phyloP scores from a whole-genome alignment of 2,888 invertebrate species.

The Bruchidius siliquastri region DNA sequence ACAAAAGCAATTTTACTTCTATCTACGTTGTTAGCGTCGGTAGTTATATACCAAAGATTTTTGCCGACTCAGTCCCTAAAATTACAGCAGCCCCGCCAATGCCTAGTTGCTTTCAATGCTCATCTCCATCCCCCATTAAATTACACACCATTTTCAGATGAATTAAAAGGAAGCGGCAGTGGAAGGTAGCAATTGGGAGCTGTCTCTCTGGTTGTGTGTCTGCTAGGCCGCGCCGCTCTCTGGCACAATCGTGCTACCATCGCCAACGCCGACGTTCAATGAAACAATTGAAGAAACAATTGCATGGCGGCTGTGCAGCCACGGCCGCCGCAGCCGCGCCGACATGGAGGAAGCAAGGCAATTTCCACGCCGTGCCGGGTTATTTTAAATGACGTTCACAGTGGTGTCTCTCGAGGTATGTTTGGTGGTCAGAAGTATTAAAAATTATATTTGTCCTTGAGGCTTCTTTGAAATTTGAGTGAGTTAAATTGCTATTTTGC shows the following conservation, averaged over 20 bases:
- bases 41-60: too few relatives aligned
- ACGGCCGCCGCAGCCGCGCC: constrained; percentile 22
- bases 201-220: neutral
- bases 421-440: too few relatives aligned
- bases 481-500: too few relatives aligned
- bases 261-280: constrained; percentile 3
- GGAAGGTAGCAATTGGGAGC: constrained; percentile 1
- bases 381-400: neutral
- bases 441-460: too few relatives aligned
- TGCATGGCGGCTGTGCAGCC: constrained; percentile 33
- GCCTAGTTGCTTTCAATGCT: neutral
- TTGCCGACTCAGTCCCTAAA: too few relatives aligned
- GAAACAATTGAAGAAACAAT: constrained; percentile 33
- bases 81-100: neutral
- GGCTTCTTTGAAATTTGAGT: too few relatives aligned
- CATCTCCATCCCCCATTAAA: neutral
- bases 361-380: constrained; percentile 23
- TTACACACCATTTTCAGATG: neutral
- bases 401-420: neutral
- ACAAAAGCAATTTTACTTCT: too few relatives aligned
- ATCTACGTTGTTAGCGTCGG: too few relatives aligned
- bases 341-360: constrained; percentile 30
- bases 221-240: neutral
- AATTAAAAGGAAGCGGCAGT: constrained; percentile 2
- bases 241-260: neutral